Conservation (phyloP, 2,888 invertebrate species). For the Ceraclea dissimilis region DNA sequence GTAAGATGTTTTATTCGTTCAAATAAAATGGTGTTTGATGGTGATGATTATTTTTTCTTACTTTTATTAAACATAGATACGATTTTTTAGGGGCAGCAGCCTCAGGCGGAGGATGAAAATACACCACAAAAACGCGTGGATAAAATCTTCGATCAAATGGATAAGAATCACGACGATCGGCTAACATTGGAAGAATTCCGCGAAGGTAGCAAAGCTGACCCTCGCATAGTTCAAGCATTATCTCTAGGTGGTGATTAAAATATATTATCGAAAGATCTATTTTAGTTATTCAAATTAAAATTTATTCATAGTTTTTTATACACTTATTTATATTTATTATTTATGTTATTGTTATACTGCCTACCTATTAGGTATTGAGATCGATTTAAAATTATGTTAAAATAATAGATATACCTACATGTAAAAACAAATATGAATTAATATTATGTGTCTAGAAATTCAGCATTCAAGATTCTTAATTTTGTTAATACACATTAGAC, state of each 20-base stretch:
- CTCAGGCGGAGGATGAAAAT: conserved; percentile 82
- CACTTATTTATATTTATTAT: not conserved
- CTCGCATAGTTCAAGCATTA: conserved; percentile 94
- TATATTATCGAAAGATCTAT: not conserved
- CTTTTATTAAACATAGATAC: too few relatives aligned
- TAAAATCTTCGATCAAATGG: conserved; percentile 98
- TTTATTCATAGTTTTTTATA: not conserved
- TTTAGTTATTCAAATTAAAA: not conserved
- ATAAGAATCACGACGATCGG: conserved; percentile 96
- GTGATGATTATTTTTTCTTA: too few relatives aligned
- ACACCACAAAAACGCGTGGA: conserved; percentile 94
- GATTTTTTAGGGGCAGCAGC: conserved; percentile 75
- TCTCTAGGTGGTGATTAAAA: conserved; percentile 70
- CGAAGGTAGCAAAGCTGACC: conserved; percentile 97
- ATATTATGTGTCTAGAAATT: too few relatives aligned
- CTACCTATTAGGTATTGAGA: too few relatives aligned
- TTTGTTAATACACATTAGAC: too few relatives aligned
- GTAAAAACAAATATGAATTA: too few relatives aligned
- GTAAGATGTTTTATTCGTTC: too few relatives aligned
- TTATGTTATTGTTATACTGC: not conserved
- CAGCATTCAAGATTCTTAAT: too few relatives aligned
- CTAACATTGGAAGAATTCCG: conserved; percentile 93
- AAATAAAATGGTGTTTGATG: too few relatives aligned
- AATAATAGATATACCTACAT: too few relatives aligned
- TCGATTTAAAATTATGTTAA: too few relatives aligned